Base-by-base conservation (phyloP, 1,140 invertebrate genomes). In the Drosophila pectinifera region DNA sequence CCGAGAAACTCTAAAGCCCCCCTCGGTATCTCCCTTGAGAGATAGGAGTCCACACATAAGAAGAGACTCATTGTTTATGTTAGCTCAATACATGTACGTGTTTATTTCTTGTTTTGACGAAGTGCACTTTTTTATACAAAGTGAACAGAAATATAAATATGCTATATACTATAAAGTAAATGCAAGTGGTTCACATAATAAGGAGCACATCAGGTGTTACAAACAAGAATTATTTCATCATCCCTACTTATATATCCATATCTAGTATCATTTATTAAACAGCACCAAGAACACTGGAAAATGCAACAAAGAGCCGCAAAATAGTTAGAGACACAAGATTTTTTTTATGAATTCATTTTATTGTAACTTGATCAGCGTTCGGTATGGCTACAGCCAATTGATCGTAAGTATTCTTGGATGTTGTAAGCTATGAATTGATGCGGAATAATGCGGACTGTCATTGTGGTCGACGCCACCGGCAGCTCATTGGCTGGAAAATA, bases 271-370 rank as follows among this genome's bases (percentile, higher is more conserved):
- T n/a, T n/a, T n/a, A n/a, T n/a, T n/a, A n/a, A n/a, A n/a, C n/a
- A n/a, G n/a, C 24, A 16, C 24, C 10, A 3, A 6, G 5, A 18
- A 18, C 6, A 14, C 43, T 24, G 6, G 14, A 38, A n/a, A n/a
- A 2, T n/a, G n/a, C 14, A n/a, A 2, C 5, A n/a, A 46, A n/a
- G 7, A 24, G 3, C 26, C 8, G 26, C 20, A 18, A 1, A 18
- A 18, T 26, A 24, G 36, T 16, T 49, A 16, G 2, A 34, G 4
- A 11, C 10, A 20, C 14, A 24, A 36, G 11, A 34, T 24, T 3
- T 58, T 58, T 31, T 18, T 22, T 31, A 38, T 36, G 28, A 49
- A 48, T 56, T 43, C 48, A 55, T 42, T 77, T 82, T 73, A 58
- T 56, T 46, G 55, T 28, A 54, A 41, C 24, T 39, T 34, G 31